A percentile compares a stretch with the other conserved stretches of the same genome.
Evolutionary conservation across 1,140 invertebrate genomes (phyloP).

Genomic region (Mizuhopecten yessoensis): DNA sequence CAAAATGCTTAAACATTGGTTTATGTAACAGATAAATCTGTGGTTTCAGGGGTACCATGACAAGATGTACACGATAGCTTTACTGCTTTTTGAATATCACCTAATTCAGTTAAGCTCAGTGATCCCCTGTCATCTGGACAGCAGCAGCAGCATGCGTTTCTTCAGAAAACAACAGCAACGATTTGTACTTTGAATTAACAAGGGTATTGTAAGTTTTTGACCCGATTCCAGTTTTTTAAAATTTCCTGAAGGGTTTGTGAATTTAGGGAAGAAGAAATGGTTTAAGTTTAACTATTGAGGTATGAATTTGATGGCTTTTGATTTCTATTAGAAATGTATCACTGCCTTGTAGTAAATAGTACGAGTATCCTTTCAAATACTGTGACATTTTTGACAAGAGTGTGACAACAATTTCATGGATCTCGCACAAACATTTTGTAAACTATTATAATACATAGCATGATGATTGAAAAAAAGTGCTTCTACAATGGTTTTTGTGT

Average conservation of each 20-base stretch:
- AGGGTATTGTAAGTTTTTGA: background rate
- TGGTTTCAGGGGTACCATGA: background rate
- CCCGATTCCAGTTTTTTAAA: background rate
- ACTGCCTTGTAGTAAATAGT: background rate
- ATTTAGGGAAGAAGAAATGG: background rate
- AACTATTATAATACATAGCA: no score
- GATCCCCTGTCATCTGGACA: background rate
- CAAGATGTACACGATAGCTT: background rate
- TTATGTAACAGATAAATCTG: conserved; percentile 11
- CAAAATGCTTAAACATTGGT: conserved; percentile 10
- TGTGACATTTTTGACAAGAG: no score
- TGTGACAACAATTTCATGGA: no score
- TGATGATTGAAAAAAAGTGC: no score
- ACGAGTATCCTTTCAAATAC: no score
- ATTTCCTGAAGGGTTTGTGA: no score
- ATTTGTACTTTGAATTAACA: conserved; percentile 25
- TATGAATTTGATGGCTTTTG: background rate
- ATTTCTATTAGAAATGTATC: background rate
- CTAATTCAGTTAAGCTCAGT: background rate
- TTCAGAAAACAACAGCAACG: background rate
- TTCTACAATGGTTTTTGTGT: no score
- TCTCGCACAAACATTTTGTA: no score
- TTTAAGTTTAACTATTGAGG: background rate
- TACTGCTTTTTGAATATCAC: conserved; percentile 17
- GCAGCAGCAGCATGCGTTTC: background rate